Base-by-base conservation (phyloP, 2,797 vertebrate species). In the Masticophis lateralis region DNA sequence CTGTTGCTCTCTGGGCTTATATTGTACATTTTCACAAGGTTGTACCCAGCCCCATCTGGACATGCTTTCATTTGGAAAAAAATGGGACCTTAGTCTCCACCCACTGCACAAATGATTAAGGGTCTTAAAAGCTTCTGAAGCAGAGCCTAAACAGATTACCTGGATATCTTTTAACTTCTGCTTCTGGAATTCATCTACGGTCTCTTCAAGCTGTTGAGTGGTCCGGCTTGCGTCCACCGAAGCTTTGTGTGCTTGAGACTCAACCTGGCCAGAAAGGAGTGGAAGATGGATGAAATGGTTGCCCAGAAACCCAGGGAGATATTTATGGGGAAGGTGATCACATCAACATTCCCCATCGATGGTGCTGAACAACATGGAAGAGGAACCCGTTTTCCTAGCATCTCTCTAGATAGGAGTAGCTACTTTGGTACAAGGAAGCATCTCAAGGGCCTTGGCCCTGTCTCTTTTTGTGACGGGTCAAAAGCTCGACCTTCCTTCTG, bases 151-250 rank as follows among this genome's bases (percentile, higher is more conserved):
- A 22, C 5, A 56, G 5, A 32, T 83, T 91, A 98, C 98, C 97
- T 98, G 98, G 9, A 98, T 91, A 87, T 98, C 98, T 93, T 97
- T 96, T 37, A 98, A 95, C 94, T 98, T 98, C 95, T 98, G 98
- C 89, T 95, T 96, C 96, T 98, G 98, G 95, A 98, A 98, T 86
- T 97, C 95, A 0, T 94, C 96, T 6, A 98, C 97, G 1, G 96
- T 97, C 88, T 98, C 98, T 94, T 98, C 98, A 51, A 98, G 96
- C 51, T 98, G 98, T 47, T 93, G 97, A 57, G 97, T 97, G 90
- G 97, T 98, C 55, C 94, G 96, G 93, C 97, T 97, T 3, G 97
- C 97, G 0, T 98, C 98, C 87, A 95, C 97, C 0, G 97, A 98
- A 37, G 98, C 98, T 93, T 97, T 98, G 95, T 98, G 98, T 10